Base-by-base conservation (phyloP, 2,797 vertebrate species). In the Champsocephalus esox region DNA sequence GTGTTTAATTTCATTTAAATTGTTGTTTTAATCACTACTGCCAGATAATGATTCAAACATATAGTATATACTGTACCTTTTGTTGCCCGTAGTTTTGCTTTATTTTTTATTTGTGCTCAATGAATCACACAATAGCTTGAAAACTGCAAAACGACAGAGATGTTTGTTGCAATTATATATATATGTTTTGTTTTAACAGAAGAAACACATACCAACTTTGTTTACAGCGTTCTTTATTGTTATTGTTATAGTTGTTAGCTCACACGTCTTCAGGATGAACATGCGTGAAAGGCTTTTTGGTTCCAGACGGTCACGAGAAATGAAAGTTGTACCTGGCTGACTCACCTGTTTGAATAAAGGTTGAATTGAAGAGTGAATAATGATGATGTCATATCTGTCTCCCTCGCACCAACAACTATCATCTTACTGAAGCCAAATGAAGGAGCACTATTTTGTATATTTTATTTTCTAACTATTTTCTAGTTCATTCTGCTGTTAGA, bases 291-390 rank as follows among this genome's bases (percentile, higher is more conserved):
- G 10, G 5, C 12, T 14, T 2, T 66, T 12, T 21, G 19, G 56
- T 48, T 51, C 12, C 41, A 59, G 52, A 54, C 12, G 44, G 12
- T 75, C 50, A 58, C 21, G 49, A n/a, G 60, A 44, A 52, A 19
- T 48, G 21, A 74, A 50, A 24, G 19, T 46, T 57, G 28, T 63
- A 63, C 32, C 43, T 76, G 24, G 59, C 41, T 19, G 55, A 64
- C 32, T 70, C 45, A n/a, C 38, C 28, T 61, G 67, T 61, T 81
- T 59, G 32, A 71, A 74, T 71, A 80, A 85, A 77, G 44, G 72
- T 69, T 75, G 38, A 62, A 55, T 24, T 16, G 28, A 69, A 75
- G n/a, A 60, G 34, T 54, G 59, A 32, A 49, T 34, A 38, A 51
- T 13, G 11, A 44, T 9, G 50, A 14, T 16, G 51, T 44, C 24